Evolutionary conservation across 1,140 invertebrate species (phyloP).

Genomic region (Micrasema longulum): DNA sequence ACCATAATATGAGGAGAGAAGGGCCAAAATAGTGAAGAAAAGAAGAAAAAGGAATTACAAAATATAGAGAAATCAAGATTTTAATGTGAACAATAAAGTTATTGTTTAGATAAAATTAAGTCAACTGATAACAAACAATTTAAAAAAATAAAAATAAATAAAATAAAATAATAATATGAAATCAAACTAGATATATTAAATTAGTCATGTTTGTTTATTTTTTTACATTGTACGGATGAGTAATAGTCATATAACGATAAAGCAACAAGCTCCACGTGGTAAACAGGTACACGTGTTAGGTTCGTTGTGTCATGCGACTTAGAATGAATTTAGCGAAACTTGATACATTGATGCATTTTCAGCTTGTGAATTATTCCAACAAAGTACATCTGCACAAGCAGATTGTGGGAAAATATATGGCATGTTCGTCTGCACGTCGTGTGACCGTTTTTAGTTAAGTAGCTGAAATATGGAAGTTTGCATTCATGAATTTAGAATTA

Average conservation of each 20-base stretch:
- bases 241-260: constrained; percentile 4
- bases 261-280: background rate
- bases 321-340: constrained; percentile 19
- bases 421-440: background rate
- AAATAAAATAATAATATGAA: background rate
- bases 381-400: background rate
- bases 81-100: background rate
- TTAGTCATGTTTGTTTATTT: background rate
- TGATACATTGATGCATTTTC: constrained; percentile 7
- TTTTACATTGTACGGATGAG: background rate
- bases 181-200: background rate
- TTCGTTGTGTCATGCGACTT: background rate
- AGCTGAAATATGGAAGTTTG: background rate
- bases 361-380: background rate
- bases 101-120: background rate
- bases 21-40: no score
- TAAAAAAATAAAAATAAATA: background rate
- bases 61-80: no score
- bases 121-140: background rate
- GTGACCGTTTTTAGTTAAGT: background rate
- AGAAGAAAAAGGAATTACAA: no score
- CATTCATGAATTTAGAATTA: background rate
- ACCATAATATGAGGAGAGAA: no score
- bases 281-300: constrained; percentile 4
- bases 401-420: background rate